These are phyloP conservation scores for Sebastes fasciatus DNA, from an alignment of 2,113 vertebrate genomes.

Conservation along the genomic window DNA sequence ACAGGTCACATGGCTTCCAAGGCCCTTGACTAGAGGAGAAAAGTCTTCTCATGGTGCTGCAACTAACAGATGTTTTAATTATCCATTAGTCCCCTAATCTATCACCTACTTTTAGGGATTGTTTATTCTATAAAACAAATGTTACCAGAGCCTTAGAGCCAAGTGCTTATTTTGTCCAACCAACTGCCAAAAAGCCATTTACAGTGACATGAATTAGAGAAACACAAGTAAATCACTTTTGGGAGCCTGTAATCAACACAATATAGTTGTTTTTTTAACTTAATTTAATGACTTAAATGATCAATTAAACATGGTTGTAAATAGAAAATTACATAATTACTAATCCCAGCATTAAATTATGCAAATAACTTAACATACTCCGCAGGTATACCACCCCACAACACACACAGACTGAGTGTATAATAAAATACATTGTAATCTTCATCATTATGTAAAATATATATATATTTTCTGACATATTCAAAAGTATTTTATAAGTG, in stretches of 20 bases:
- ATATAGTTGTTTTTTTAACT: background rate
- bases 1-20: conserved; percentile 7
- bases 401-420: background rate
- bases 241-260: background rate
- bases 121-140: background rate
- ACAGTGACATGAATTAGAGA: background rate
- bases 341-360: background rate
- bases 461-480: background rate
- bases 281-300: background rate
- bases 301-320: background rate
- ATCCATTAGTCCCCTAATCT: background rate
- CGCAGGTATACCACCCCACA: background rate
- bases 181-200: background rate
- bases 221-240: background rate
- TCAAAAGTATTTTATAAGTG: background rate
- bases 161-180: background rate
- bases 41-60: background rate
- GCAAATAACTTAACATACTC: background rate
- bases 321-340: background rate
- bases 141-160: background rate
- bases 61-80: background rate
- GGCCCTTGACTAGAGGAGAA: background rate
- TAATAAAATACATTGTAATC: background rate
- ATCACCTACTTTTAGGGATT: background rate
- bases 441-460: background rate